Evolutionary conservation across 2,888 invertebrate genomes (phyloP).

Genomic region (Nezara viridula): DNA sequence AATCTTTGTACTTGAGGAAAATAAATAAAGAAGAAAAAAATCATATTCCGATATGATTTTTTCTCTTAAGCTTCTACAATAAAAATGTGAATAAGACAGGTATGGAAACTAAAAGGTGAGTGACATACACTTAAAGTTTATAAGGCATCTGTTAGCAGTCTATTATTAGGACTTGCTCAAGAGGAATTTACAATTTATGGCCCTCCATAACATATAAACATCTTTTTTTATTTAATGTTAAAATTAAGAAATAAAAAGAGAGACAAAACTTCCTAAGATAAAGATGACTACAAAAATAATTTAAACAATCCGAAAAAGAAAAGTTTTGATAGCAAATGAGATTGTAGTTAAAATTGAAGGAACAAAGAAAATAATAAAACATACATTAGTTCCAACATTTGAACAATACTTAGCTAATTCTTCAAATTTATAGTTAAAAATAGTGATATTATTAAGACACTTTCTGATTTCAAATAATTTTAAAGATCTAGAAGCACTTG

Average conservation of each 20-base stretch:
- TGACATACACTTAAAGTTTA: neutral
- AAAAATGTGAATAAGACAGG: neutral
- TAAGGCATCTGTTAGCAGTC: constrained; percentile 40
- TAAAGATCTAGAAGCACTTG: neutral
- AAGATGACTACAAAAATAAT: neutral
- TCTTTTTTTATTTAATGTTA: neutral
- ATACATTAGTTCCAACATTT: neutral
- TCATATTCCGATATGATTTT: neutral
- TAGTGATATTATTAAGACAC: constrained; percentile 25
- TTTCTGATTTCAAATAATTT: neutral
- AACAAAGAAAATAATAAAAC: constrained; percentile 3
- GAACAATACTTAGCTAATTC: neutral
- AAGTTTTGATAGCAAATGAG: neutral
- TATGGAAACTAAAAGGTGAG: neutral
- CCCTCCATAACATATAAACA: neutral
- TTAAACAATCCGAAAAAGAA: neutral
- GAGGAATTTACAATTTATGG: constrained; percentile 17
- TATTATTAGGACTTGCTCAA: constrained; percentile 31
- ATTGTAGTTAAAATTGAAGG: neutral
- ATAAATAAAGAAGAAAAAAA: constrained; percentile 15
- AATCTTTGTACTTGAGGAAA: constrained; percentile 36
- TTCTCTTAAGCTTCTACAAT: neutral
- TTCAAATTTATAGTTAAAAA: neutral
- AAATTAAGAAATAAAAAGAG: neutral
- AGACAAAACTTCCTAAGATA: neutral